Evolutionary conservation across 1,140 invertebrate genomes (phyloP).

Genomic region (Hycleus phaleratus): DNA sequence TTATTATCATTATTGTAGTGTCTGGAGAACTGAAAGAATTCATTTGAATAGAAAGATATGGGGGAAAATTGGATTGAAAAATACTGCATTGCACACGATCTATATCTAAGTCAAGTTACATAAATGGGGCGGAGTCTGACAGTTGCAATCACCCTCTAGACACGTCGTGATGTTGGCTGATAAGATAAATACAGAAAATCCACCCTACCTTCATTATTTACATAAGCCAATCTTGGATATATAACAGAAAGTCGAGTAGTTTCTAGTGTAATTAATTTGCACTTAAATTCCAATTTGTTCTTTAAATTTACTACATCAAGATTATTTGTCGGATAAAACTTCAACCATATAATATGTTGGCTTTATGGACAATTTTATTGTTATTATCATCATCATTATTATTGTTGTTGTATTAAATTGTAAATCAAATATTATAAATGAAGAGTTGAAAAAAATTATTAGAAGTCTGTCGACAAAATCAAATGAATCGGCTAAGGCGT

Average conservation of each 20-base stretch:
- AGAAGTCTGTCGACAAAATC: slow-evolving; percentile 10
- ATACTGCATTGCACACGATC: neutral
- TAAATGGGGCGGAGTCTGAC: slow-evolving; percentile 22
- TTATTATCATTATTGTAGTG: no score
- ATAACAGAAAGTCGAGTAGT: no score
- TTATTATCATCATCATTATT: no score
- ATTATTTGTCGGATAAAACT: slow-evolving; percentile 1
- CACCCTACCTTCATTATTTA: slow-evolving; percentile 4
- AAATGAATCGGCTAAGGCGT: slow-evolving; percentile 13
- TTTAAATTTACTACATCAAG: slow-evolving; percentile 7
- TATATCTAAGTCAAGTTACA: slow-evolving; percentile 15
- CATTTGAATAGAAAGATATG: neutral
- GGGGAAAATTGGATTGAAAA: neutral
- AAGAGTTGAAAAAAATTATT: no score
- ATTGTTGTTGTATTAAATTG: no score
- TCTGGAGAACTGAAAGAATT: neutral
- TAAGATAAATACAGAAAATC: slow-evolving; percentile 10
- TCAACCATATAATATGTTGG: neutral
- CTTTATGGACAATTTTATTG: no score
- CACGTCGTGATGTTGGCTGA: slow-evolving; percentile 12
- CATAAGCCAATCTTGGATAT: slow-evolving; percentile 1
- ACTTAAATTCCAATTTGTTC: slow-evolving; percentile 25
- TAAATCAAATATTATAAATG: no score
- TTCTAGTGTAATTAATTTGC: slow-evolving; percentile 19
- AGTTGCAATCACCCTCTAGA: slow-evolving; percentile 12